Evolutionary conservation across 2,797 vertebrate genomes (phyloP), one percentile per base, ranked within the genome.

Genomic region (Okamejei kenojei): DNA sequence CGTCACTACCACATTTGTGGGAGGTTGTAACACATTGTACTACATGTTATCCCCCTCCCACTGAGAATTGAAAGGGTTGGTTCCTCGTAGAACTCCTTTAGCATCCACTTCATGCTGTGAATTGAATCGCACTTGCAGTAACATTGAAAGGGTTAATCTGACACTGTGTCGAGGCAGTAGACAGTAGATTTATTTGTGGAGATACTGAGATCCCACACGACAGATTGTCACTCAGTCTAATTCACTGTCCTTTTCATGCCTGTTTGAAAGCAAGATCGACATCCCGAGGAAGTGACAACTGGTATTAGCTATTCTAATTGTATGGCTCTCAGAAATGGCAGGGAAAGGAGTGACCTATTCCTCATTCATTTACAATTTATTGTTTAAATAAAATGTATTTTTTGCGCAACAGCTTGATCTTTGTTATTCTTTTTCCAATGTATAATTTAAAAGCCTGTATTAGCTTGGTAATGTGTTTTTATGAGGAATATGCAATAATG

Each of bases 191-290:
- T 76, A n/a, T 92, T 76, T 29, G 13, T 76, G 45, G 29, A 92
- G 73, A 76, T 71, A 76, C 54, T 76, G 23, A 74, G 90, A 74
- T 58, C 54, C 32, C 26, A 92, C 73, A 76, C 76, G 90, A 92
- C 71, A 92, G 32, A 29, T 92, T 92, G 68, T 92, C 90, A 58
- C 73, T 76, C 71, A 76, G 38, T 54, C 38, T 45, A 23, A 92
- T 92, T 74, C 71, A 76, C 26, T 76, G 65, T 35, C 29, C 54
- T 91, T 11, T 11, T 4, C 19, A 38, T 15, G 38, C 23, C 71
- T 58, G 45, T 54, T 13, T 92, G 38, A 26, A 26, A 54, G 90
- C 73, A 19, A 54, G 71, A 76, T 76, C 76, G 38, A 74, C 71
- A 92, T 76, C 71, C 45, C 58, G 35, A 54, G 71, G 68, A 54